Evolutionary conservation across 2,113 vertebrate species (phyloP), one percentile per base, ranked within the genome.

Genomic region (Erpornis zantholeuca): DNA sequence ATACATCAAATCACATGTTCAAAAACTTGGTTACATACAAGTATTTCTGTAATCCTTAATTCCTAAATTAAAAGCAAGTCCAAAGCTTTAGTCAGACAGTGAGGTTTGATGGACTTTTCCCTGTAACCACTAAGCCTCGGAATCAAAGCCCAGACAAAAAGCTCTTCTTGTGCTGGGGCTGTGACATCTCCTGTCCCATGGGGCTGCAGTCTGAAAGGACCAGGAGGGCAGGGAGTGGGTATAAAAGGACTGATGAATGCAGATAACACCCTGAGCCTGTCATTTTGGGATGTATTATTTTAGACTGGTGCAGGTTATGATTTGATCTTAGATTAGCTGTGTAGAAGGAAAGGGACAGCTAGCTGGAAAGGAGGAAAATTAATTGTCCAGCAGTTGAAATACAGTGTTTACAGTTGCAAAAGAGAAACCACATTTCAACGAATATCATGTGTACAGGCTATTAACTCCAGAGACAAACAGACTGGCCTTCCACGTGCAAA

Each of bases 401-500:
- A 13, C 22, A 18, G 35, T 12, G 4, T 63, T 84, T 36, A 14
- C 15, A 25, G 8, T 6, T 6, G 61, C 36, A 57, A 33, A 56
- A 40, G 76, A 61, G 29, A 70, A 88, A 72, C 33, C 5, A 3
- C 13, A 1, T 75, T 87, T 91, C 22, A 2, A 6, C 4, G 52
- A 40, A 11, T 42, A 44, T 63, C 38, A 0, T 31, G 59, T 49
- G n/a, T 4, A 6, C 0, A 1, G 65, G 70, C 49, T 60, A 3
- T 22, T 72, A 50, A 31, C 29, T 35, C 36, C 5, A 12, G 49
- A 33, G 31, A 60, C 27, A 35, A 82, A 40, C 4, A 21, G 9
- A n/a, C 22, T 31, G 4, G 49, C 40, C 31, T 82, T 64, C 57
- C 82, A 53, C 11, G 2, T 15, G 52, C 20, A 36, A 75, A 29